Percentiles rank a stretch among this genome's conserved stretches.
Evolutionary conservation across 2,113 vertebrate species (phyloP).

Genomic region (Ascaphus truei): DNA sequence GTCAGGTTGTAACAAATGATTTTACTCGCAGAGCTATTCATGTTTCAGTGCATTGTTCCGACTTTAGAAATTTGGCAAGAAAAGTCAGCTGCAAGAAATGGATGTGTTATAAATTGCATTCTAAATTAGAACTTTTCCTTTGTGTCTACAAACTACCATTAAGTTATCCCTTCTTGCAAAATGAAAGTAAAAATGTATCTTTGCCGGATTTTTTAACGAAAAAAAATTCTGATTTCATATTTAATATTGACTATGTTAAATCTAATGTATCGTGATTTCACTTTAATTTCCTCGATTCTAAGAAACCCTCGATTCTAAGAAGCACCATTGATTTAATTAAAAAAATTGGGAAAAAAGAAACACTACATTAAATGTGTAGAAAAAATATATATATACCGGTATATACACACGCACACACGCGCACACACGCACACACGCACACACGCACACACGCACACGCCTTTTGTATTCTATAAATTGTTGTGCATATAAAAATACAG

Average conservation of each 20-base stretch:
- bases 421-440: too few relatives aligned
- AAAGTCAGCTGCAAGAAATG: neutral
- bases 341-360: too few relatives aligned
- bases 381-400: too few relatives aligned
- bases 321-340: too few relatives aligned
- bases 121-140: constrained; percentile 10
- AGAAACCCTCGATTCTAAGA: too few relatives aligned
- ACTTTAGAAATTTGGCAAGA: constrained; percentile 29
- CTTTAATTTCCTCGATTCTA: too few relatives aligned
- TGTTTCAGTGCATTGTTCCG: constrained; percentile 16
- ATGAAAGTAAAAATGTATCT: neutral
- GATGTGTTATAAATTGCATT: constrained; percentile 1
- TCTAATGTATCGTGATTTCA: neutral
- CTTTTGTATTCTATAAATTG: too few relatives aligned
- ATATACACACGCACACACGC: too few relatives aligned
- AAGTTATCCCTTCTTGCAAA: neutral
- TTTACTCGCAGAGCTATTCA: constrained; percentile 29
- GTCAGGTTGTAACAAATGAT: constrained; percentile 23
- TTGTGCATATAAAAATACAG: too few relatives aligned
- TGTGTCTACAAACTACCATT: neutral
- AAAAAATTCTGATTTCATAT: neutral
- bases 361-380: too few relatives aligned
- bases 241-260: neutral
- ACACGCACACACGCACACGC: too few relatives aligned
- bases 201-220: neutral